These are phyloP conservation scores for Lasioglossum morio DNA, from an alignment of 2,888 invertebrate species.

Conservation along the genomic window DNA sequence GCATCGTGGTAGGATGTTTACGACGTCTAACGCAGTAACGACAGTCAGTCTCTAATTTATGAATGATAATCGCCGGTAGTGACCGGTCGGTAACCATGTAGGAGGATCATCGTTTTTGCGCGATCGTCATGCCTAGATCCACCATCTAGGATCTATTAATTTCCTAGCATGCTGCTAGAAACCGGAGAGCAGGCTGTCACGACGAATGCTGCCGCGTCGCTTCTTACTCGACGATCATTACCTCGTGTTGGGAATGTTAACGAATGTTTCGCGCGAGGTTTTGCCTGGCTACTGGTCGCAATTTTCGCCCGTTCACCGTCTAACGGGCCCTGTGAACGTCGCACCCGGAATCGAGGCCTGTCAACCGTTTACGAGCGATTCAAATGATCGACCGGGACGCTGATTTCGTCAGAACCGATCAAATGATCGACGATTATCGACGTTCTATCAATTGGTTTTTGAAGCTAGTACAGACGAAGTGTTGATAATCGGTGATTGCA, in stretches of 20 bases:
- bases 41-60: slow-evolving; percentile 15
- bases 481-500: neutral
- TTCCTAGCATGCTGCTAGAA: slow-evolving; percentile 70
- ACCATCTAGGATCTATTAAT: slow-evolving; percentile 69
- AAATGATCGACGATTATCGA: neutral
- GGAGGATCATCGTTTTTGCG: slow-evolving; percentile 28
- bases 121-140: slow-evolving; percentile 1
- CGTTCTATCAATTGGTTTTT: neutral
- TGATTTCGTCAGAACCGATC: neutral
- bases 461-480: neutral
- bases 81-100: neutral
- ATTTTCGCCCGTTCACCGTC: slow-evolving; percentile 49
- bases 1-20: neutral
- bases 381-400: slow-evolving; percentile 22
- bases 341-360: slow-evolving; percentile 6
- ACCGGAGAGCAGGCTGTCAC: slow-evolving; percentile 41
- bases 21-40: neutral
- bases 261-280: slow-evolving; percentile 80
- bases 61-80: slow-evolving; percentile 23
- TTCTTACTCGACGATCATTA: slow-evolving; percentile 74
- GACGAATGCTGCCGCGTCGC: slow-evolving; percentile 54
- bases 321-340: slow-evolving; percentile 13
- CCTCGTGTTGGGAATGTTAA: slow-evolving; percentile 79
- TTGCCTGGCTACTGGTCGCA: slow-evolving; percentile 52
- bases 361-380: slow-evolving; percentile 10